Conservation (phyloP, 2,113 vertebrate species). For the Andinoacara biseriatus region DNA sequence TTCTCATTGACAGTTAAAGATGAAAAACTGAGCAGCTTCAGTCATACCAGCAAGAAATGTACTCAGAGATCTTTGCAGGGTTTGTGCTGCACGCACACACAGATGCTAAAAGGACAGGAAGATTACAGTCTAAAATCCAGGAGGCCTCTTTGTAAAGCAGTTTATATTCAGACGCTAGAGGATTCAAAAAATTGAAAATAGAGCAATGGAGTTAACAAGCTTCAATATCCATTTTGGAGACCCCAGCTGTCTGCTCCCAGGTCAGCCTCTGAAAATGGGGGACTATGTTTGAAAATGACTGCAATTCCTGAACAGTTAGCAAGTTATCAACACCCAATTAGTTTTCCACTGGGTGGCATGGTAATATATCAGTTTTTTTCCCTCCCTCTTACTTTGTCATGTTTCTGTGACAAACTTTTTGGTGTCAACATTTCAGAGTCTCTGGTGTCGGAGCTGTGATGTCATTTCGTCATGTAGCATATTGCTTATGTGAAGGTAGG, state of each 20-base stretch:
- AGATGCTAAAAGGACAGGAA: neutral
- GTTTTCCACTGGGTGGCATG: neutral
- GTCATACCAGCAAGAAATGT: neutral
- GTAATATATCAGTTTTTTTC: neutral
- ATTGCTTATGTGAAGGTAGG: neutral
- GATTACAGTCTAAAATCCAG: neutral
- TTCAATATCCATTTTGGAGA: too few relatives aligned
- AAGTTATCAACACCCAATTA: neutral
- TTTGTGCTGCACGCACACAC: neutral
- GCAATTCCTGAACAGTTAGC: too few relatives aligned
- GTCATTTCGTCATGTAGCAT: neutral
- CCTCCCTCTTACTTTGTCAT: neutral
- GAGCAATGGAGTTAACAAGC: too few relatives aligned
- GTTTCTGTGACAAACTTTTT: neutral
- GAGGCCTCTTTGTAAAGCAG: neutral
- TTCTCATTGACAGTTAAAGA: neutral
- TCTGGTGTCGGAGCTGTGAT: neutral
- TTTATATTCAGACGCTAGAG: neutral
- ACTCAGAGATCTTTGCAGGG: neutral
- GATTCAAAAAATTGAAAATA: too few relatives aligned
- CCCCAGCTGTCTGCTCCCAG: too few relatives aligned
- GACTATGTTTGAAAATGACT: neutral
- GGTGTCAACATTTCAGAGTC: neutral
- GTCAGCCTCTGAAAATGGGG: neutral
- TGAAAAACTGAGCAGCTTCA: neutral